Percentiles rank a stretch among this genome's conserved stretches.
phyloP scores from a whole-genome alignment of 2,888 invertebrate species.

The Ochropleura plecta region DNA sequence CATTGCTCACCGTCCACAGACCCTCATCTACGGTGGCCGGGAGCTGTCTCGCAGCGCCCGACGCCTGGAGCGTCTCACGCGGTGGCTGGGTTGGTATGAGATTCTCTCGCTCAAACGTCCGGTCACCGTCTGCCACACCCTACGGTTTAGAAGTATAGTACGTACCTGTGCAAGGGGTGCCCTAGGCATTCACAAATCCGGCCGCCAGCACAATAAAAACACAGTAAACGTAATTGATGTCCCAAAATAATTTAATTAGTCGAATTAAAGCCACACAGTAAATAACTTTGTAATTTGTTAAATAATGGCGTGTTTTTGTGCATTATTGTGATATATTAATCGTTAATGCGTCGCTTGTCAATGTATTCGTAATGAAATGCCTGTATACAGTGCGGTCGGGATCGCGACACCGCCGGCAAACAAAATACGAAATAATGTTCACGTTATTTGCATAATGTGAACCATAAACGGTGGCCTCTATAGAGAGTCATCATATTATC shows the following conservation, averaged over 20 bases:
- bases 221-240: conserved; percentile 39
- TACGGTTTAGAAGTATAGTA: not conserved
- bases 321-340: conserved; percentile 80
- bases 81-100: no score
- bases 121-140: conserved; percentile 12
- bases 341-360: conserved; percentile 80
- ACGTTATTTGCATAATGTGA: conserved; percentile 78
- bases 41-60: no score
- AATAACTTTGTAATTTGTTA: conserved; percentile 70
- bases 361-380: conserved; percentile 81
- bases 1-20: no score
- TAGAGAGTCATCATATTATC: conserved; percentile 73
- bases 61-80: no score
- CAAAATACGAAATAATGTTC: conserved; percentile 79
- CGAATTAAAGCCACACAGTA: conserved; percentile 61
- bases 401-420: conserved; percentile 73
- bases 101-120: no score
- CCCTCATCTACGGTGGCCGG: no score
- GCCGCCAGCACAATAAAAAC: conserved; percentile 44
- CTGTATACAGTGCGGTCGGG: conserved; percentile 68
- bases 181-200: conserved; percentile 31
- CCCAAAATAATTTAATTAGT: conserved; percentile 64
- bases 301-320: conserved; percentile 73
- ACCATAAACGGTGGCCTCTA: conserved; percentile 73
- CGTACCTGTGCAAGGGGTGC: conserved; percentile 1